A percentile compares a stretch with the other conserved stretches of the same genome.
phyloP scores from a whole-genome alignment of 2,113 vertebrate genomes.

The Anas platyrhynchos region DNA sequence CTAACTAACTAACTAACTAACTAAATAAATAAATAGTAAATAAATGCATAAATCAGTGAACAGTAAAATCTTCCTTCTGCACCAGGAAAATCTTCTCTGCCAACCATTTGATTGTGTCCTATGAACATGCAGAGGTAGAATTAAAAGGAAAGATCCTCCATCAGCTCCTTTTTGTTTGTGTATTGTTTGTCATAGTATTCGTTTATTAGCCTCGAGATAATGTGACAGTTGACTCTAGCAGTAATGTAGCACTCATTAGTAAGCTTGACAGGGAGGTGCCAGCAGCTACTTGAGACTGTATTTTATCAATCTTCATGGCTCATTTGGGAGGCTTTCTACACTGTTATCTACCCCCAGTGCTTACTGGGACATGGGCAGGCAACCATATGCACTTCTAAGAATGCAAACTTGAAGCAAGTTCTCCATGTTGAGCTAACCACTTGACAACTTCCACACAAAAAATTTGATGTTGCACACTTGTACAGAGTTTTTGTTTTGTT shows the following conservation, averaged over 20 bases:
- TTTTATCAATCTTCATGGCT: conserved; percentile 81
- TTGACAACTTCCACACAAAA: not conserved
- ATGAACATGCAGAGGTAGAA: conserved; percentile 25
- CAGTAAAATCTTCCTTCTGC: not conserved
- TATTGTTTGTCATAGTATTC: conserved; percentile 73
- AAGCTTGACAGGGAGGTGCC: conserved; percentile 79
- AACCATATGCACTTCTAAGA: not conserved
- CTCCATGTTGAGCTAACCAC: not conserved
- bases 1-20: too few relatives aligned
- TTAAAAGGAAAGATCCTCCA: conserved; percentile 69
- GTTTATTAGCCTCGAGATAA: conserved; percentile 78
- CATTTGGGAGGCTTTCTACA: conserved; percentile 69
- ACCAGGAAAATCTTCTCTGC: conserved; percentile 2
- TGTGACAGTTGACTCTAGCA: conserved; percentile 78
- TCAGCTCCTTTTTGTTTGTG: conserved; percentile 70
- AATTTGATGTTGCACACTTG: not conserved
- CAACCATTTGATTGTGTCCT: conserved; percentile 20
- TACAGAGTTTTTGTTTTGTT: not conserved
- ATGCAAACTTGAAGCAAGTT: conserved; percentile 23
- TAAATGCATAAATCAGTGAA: not conserved
- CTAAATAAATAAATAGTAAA: not conserved
- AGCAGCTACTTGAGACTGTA: conserved; percentile 69
- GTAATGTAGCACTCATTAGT: conserved; percentile 78
- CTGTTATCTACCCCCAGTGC: conserved; percentile 46
- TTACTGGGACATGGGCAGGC: conserved; percentile 46